These are phyloP conservation scores for Acanthacorydalis orientalis DNA, from an alignment of 2,888 invertebrate species.

Conservation along the genomic window DNA sequence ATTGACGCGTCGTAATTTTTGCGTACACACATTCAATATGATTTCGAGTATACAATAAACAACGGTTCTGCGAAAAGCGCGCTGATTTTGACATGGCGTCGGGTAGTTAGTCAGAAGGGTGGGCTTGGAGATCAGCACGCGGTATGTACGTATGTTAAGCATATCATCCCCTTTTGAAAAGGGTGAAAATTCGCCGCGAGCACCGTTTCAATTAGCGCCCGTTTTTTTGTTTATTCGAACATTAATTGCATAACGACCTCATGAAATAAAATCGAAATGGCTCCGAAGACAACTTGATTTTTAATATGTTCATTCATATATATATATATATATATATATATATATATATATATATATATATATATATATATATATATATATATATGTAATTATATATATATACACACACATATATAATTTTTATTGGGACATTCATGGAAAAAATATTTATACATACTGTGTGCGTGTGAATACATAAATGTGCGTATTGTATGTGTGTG, in stretches of 20 bases:
- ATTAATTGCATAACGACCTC: background rate
- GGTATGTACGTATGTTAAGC: too few species aligned
- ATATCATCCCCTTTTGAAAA: too few species aligned
- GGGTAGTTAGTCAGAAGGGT: too few species aligned
- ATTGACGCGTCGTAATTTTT: too few species aligned
- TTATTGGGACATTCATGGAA: background rate
- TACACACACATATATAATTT: background rate
- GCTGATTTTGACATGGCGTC: too few species aligned
- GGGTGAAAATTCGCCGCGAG: background rate
- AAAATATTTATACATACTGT: background rate
- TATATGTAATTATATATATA: background rate
- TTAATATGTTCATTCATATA: background rate
- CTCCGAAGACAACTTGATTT: background rate
- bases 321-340: background rate
- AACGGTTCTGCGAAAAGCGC: too few species aligned
- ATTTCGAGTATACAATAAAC: too few species aligned
- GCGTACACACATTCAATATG: too few species aligned
- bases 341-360: background rate
- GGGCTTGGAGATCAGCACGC: too few species aligned
- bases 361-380: background rate
- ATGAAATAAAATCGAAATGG: background rate
- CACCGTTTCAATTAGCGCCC: background rate
- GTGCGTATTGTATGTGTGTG: background rate
- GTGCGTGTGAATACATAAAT: background rate
- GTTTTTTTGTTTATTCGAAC: background rate